Evolutionary conservation across 2,888 invertebrate genomes (phyloP).

Genomic region (Drosophila demipolita): DNA sequence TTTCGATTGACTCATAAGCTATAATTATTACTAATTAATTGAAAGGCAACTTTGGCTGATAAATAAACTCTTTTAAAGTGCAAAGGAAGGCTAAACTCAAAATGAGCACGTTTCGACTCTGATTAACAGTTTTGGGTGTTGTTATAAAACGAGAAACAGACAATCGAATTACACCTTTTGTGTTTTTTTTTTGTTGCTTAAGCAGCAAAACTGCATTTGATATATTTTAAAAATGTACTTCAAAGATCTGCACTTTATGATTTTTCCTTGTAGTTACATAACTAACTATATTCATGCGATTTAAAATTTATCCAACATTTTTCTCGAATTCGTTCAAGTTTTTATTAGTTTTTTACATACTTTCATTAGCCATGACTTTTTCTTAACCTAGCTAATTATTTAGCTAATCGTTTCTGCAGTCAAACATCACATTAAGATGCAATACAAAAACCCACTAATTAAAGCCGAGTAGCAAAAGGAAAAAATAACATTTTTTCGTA

Average conservation of each 20-base stretch:
- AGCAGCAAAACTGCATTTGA: background rate
- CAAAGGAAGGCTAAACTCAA: background rate
- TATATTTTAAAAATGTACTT: background rate
- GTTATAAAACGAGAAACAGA: background rate
- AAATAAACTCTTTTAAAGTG: background rate
- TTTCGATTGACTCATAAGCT: background rate
- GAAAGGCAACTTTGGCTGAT: background rate
- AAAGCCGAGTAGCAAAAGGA: background rate
- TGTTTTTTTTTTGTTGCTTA: background rate
- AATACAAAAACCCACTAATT: slow-evolving; percentile 5
- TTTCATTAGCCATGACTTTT: background rate
- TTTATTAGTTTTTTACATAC: background rate
- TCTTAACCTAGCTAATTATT: slow-evolving; percentile 17
- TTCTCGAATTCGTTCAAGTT: background rate
- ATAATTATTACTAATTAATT: background rate
- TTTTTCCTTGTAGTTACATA: background rate
- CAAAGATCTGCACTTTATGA: background rate
- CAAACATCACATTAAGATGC: slow-evolving; percentile 29
- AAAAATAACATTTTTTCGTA: slow-evolving; percentile 12
- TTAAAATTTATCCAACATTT: background rate
- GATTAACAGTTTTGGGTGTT: background rate
- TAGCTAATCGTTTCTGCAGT: slow-evolving; percentile 14
- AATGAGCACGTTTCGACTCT: background rate
- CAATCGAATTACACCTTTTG: background rate
- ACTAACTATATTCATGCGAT: too few species aligned